These are phyloP conservation scores for Falco peregrinus DNA, from an alignment of 2,797 vertebrate genomes.

Conservation along the genomic window DNA sequence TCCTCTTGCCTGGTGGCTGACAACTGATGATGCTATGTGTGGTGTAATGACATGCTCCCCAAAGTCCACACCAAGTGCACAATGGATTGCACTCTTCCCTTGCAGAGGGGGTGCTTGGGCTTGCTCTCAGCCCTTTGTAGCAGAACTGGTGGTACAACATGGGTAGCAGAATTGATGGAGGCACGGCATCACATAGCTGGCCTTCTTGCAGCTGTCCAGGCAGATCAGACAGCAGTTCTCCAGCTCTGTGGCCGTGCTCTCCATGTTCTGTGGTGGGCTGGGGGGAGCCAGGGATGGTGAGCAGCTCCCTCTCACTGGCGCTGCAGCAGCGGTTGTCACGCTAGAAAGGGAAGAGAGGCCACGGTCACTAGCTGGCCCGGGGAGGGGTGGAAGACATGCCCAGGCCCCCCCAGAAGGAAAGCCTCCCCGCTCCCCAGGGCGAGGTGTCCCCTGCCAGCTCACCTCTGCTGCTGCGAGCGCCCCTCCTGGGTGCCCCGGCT, in stretches of 20 bases:
- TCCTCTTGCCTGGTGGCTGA: fast-evolving
- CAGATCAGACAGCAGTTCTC: background rate
- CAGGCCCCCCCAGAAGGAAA: no score
- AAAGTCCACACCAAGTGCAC: background rate
- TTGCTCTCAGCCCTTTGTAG: background rate
- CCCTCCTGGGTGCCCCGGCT: no score
- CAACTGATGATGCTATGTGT: fast-evolving
- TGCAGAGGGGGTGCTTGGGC: background rate
- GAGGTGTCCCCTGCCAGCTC: no score
- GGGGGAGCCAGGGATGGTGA: fast-evolving
- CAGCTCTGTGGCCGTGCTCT: background rate
- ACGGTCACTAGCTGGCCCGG: no score
- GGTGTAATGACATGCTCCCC: background rate
- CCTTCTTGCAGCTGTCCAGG: background rate
- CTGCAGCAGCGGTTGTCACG: background rate
- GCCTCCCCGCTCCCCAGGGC: no score
- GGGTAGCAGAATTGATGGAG: background rate
- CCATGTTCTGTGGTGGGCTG: fast-evolving
- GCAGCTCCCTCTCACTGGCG: fast-evolving
- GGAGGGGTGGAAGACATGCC: no score
- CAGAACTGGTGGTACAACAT: background rate
- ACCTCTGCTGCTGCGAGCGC: no score
- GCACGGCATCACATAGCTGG: background rate
- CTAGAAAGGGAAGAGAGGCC: no score
- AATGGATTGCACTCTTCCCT: background rate